These are phyloP conservation scores for Cryptus armator DNA, from an alignment of 2,888 invertebrate species.

Conservation along the genomic window DNA sequence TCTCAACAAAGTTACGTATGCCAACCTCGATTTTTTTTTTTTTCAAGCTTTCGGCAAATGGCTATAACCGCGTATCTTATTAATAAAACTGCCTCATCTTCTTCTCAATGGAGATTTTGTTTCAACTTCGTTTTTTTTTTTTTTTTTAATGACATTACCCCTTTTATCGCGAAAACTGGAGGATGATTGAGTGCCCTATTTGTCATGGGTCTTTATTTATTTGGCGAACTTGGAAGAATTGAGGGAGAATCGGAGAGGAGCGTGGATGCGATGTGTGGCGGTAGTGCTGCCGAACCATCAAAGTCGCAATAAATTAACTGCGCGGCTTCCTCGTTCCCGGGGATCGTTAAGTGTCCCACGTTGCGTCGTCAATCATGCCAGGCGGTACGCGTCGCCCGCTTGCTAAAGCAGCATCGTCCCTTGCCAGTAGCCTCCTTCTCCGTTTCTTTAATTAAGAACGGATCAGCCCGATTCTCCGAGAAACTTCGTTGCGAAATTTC, in stretches of 20 bases:
- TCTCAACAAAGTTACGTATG: background rate
- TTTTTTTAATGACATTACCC: conserved; percentile 18
- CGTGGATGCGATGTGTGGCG: conserved; percentile 40
- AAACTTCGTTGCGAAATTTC: conserved; percentile 21
- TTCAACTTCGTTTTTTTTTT: background rate
- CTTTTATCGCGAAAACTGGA: conserved; percentile 42
- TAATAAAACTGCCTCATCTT: conserved; percentile 32
- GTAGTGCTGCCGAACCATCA: conserved; percentile 79
- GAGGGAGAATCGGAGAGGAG: conserved; percentile 44
- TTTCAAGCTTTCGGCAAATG: conserved; percentile 2
- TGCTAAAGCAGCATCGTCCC: conserved; percentile 15
- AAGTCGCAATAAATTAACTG: conserved; percentile 83
- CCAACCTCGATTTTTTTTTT: background rate
- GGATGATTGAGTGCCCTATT: conserved; percentile 70
- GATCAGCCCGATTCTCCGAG: conserved; percentile 18
- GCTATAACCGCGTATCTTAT: conserved; percentile 22
- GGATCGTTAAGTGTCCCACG: conserved; percentile 72
- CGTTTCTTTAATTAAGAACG: conserved; percentile 58
- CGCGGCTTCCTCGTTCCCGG: conserved; percentile 82
- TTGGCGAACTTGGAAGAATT: conserved; percentile 37
- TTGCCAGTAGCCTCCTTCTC: conserved; percentile 10
- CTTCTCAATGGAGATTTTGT: background rate
- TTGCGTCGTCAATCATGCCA: conserved; percentile 69
- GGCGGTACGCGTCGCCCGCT: conserved; percentile 50
- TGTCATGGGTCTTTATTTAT: conserved; percentile 70